A percentile compares a stretch with the other conserved stretches of the same genome.
phyloP scores from a whole-genome alignment of 2,113 vertebrate genomes.

The Amblyopsis rosae region DNA sequence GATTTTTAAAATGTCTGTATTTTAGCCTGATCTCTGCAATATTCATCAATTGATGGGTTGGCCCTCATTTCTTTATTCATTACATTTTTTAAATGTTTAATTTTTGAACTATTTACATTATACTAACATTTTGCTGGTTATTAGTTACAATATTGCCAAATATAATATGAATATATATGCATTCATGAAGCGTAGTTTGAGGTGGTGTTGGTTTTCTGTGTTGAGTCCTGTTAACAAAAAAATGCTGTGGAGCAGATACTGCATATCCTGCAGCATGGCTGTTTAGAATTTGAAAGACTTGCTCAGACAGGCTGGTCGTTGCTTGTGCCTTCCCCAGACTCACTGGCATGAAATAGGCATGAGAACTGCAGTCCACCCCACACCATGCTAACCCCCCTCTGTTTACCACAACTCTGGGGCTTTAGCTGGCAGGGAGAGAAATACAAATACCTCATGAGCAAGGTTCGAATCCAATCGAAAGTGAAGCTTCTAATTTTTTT shows the following conservation, averaged over 20 bases:
- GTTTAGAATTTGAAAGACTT: slow-evolving; percentile 93
- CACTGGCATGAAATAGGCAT: slow-evolving; percentile 91
- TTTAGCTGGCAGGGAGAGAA: slow-evolving; percentile 82
- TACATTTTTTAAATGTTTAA: slow-evolving; percentile 27
- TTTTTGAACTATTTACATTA: slow-evolving; percentile 31
- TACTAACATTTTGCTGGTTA: slow-evolving; percentile 26
- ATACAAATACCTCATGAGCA: slow-evolving; percentile 87
- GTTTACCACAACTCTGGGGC: slow-evolving; percentile 85
- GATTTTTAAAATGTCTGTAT: slow-evolving; percentile 65
- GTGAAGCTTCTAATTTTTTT: slow-evolving; percentile 25
- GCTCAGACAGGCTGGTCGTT: slow-evolving; percentile 82
- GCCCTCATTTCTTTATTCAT: slow-evolving; percentile 22
- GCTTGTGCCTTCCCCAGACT: slow-evolving; percentile 82
- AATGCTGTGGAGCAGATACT: slow-evolving; percentile 84
- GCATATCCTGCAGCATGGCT: slow-evolving; percentile 81
- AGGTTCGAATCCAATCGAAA: slow-evolving; percentile 67
- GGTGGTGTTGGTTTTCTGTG: slow-evolving; percentile 75
- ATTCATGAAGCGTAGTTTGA: slow-evolving; percentile 65
- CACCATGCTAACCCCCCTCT: slow-evolving; percentile 79
- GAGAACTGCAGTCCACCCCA: slow-evolving; percentile 86
- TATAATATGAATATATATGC: neutral
- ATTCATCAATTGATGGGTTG: slow-evolving; percentile 51
- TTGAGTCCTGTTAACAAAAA: slow-evolving; percentile 82
- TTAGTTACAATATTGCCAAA: neutral
- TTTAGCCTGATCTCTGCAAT: slow-evolving; percentile 44